phyloP scores from a whole-genome alignment of 1,140 invertebrate species.

The Drosophila yakuba region DNA sequence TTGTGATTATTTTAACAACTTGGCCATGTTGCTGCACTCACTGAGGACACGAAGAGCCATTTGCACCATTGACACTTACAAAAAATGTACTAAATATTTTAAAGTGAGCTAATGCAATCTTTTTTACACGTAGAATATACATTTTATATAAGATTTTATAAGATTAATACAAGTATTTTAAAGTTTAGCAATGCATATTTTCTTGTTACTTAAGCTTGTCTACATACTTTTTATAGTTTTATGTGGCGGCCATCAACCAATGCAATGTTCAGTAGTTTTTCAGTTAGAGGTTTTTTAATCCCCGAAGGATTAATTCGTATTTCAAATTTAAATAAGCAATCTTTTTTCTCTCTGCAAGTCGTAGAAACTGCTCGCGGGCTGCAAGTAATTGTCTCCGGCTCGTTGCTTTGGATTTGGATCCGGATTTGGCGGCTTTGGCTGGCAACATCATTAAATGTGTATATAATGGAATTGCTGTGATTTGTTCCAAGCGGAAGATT shows the following conservation, averaged over 20 bases:
- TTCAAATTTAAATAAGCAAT: too few relatives aligned
- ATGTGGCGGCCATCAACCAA: too few relatives aligned
- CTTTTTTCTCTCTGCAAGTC: constrained; percentile 29
- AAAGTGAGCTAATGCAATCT: too few relatives aligned
- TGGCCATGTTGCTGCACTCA: constrained; percentile 60
- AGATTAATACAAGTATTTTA: too few relatives aligned
- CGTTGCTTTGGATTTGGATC: constrained; percentile 57
- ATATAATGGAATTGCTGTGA: constrained; percentile 81
- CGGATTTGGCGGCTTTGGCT: constrained; percentile 43
- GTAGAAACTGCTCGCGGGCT: constrained; percentile 75
- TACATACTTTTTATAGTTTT: too few relatives aligned
- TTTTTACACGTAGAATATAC: too few relatives aligned
- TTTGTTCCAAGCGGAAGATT: constrained; percentile 75
- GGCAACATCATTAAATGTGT: constrained; percentile 79
- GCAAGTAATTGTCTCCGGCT: constrained; percentile 79
- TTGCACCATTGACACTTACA: constrained; percentile 3
- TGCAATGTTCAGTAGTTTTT: too few relatives aligned
- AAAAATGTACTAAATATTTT: neutral
- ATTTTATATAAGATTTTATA: too few relatives aligned
- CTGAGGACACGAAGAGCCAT: constrained; percentile 11
- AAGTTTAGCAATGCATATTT: too few relatives aligned
- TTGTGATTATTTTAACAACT: constrained; percentile 78
- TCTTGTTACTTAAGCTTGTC: too few relatives aligned
- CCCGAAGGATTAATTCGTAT: too few relatives aligned
- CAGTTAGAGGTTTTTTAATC: too few relatives aligned